Evolutionary conservation across 1,140 invertebrate genomes (phyloP).

Genomic region (Harlomillsia oculata): DNA sequence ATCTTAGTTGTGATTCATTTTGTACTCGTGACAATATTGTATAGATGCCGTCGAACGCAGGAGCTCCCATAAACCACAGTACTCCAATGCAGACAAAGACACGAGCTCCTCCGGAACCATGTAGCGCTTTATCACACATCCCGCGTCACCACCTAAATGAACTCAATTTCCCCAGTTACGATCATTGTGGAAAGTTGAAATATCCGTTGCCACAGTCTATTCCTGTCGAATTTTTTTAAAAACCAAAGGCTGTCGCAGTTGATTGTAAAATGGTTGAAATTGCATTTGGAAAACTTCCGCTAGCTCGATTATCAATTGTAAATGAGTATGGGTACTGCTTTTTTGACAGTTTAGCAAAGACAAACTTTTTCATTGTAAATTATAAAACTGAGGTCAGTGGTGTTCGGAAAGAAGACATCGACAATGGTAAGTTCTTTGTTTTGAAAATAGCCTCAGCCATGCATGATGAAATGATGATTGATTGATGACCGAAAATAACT

Average conservation of each 20-base stretch:
- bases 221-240: background rate
- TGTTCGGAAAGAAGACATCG: slow-evolving; percentile 62
- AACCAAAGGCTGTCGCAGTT: slow-evolving; percentile 54
- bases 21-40: too few relatives aligned
- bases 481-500: too few relatives aligned
- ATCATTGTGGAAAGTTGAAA: slow-evolving; percentile 3
- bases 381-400: slow-evolving; percentile 84
- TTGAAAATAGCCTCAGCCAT: too few relatives aligned
- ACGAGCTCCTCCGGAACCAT: too few relatives aligned
- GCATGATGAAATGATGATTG: too few relatives aligned
- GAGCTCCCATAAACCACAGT: too few relatives aligned
- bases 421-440: slow-evolving; percentile 48
- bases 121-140: too few relatives aligned
- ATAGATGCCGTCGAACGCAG: too few relatives aligned
- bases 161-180: background rate
- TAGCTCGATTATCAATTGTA: slow-evolving; percentile 84
- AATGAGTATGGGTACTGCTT: slow-evolving; percentile 74
- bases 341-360: slow-evolving; percentile 84
- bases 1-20: too few relatives aligned
- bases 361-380: slow-evolving; percentile 63
- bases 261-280: slow-evolving; percentile 95
- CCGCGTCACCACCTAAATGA: too few relatives aligned
- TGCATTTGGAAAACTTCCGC: slow-evolving; percentile 50
- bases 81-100: too few relatives aligned
- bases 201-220: background rate